Conservation (phyloP, 2,113 vertebrate species). For the Macquaria ambigua region DNA sequence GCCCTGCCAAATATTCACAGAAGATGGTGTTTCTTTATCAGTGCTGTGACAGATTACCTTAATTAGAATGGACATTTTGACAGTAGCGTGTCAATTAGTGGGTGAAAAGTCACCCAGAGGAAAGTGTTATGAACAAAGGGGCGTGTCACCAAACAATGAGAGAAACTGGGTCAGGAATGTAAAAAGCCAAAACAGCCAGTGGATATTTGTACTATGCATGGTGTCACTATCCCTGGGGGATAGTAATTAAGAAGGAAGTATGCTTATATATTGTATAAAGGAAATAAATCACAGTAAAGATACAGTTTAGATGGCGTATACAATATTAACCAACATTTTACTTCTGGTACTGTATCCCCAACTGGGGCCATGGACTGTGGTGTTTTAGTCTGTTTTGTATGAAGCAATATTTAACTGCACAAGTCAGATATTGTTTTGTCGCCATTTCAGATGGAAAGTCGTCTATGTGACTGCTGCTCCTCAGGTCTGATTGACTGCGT, state of each 20-base stretch:
- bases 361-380: background rate
- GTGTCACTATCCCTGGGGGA: background rate
- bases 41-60: slow-evolving; percentile 6
- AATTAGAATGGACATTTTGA: slow-evolving; percentile 20
- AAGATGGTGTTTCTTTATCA: background rate
- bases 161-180: slow-evolving; percentile 68
- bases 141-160: slow-evolving; percentile 56
- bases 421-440: background rate
- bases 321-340: background rate
- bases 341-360: background rate
- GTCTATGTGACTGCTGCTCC: background rate
- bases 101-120: slow-evolving; percentile 22
- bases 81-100: slow-evolving; percentile 29
- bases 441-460: background rate
- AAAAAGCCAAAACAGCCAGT: slow-evolving; percentile 27
- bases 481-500: background rate
- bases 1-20: background rate
- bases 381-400: background rate
- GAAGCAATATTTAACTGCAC: background rate
- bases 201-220: slow-evolving; percentile 1
- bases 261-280: background rate
- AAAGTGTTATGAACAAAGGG: slow-evolving; percentile 45
- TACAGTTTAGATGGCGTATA: background rate
- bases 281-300: background rate
- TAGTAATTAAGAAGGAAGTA: background rate